phyloP scores from a whole-genome alignment of 2,113 vertebrate species.

The Cyphomyrus plagiostoma region DNA sequence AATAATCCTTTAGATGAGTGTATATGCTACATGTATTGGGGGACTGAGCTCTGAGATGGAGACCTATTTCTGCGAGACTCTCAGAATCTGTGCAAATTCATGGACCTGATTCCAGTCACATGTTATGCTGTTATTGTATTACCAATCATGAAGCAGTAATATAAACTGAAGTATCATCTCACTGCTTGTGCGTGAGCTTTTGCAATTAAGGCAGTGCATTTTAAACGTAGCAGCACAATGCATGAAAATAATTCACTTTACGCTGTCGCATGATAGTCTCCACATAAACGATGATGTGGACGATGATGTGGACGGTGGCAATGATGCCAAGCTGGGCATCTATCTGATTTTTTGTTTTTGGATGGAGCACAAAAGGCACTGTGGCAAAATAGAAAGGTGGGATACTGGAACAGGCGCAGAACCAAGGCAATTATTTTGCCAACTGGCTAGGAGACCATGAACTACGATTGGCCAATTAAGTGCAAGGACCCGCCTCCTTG shows the following conservation, averaged over 20 bases:
- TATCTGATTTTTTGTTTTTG: neutral
- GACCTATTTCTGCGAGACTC: neutral
- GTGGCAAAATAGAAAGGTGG: constrained; percentile 3
- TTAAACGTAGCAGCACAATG: neutral
- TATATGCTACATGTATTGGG: neutral
- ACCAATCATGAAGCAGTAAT: neutral
- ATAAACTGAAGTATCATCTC: neutral
- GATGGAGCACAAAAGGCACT: neutral
- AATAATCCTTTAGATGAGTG: too few relatives aligned
- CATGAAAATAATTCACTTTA: neutral
- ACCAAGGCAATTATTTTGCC: constrained; percentile 6
- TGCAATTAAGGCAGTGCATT: neutral
- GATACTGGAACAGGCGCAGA: neutral
- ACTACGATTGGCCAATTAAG: neutral
- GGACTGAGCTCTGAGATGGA: neutral
- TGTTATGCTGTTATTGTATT: neutral
- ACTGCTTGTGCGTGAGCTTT: neutral
- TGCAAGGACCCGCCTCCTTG: neutral
- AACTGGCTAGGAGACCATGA: neutral
- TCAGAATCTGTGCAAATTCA: neutral
- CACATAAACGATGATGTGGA: too few relatives aligned
- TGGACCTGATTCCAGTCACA: neutral
- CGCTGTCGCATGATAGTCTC: neutral
- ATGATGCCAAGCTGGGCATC: neutral
- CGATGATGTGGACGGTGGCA: too few relatives aligned